Percentiles rank a stretch among this genome's conserved stretches.
Evolutionary conservation across 2,888 invertebrate species (phyloP).

Genomic region (Geophilus truncorum): DNA sequence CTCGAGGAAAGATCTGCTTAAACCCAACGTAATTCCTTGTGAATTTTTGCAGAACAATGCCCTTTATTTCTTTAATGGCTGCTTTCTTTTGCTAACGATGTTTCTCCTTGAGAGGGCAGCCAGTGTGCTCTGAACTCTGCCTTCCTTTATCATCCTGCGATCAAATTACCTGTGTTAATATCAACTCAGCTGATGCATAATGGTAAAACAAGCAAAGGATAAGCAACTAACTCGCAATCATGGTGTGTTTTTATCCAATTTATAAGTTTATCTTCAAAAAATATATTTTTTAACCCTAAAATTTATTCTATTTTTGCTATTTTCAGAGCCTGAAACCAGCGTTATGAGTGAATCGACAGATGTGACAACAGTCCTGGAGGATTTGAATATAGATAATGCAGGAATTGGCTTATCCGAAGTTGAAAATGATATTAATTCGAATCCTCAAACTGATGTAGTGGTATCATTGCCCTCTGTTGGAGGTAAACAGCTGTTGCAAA

Average conservation of each 20-base stretch:
- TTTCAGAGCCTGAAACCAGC: background rate
- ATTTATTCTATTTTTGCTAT: background rate
- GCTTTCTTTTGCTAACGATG: background rate
- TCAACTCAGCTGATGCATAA: background rate
- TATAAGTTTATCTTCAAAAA: too few relatives aligned
- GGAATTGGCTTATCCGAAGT: background rate
- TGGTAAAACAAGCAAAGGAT: background rate
- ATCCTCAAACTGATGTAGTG: background rate
- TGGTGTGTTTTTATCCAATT: background rate
- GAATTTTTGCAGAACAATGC: background rate
- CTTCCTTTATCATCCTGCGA: background rate
- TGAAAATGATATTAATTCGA: background rate
- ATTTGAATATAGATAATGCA: background rate
- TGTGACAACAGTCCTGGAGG: background rate
- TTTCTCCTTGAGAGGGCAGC: background rate
- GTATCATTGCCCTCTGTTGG: background rate
- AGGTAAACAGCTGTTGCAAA: background rate
- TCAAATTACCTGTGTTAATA: background rate
- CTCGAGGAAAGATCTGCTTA: background rate
- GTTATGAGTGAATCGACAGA: background rate
- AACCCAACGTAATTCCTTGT: background rate
- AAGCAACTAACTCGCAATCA: background rate
- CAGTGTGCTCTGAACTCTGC: background rate
- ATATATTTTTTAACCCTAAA: background rate
- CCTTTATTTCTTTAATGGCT: background rate